Evolutionary conservation across 2,113 vertebrate species (phyloP), one percentile per base, ranked within the genome.

Genomic region (Agapornis roseicollis): DNA sequence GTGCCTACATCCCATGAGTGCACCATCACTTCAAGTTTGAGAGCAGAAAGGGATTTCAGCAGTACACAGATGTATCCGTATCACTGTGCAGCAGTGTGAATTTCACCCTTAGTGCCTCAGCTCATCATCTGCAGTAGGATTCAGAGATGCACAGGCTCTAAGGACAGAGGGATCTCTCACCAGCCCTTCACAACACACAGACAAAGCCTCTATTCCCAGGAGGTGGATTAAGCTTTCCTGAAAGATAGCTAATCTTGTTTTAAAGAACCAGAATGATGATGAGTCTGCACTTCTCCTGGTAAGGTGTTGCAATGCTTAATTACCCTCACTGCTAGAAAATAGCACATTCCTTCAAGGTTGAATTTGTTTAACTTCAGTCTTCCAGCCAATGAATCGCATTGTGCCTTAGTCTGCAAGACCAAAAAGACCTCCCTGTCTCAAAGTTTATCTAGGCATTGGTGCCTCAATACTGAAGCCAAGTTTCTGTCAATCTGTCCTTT

Each of bases 231-330:
- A 87, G n/a, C 23, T 9, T 71, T 80, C 92, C 22, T 58, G 69
- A 91, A 90, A 93, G 39, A 72, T 49, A 93, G 18, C 23, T 92
- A 56, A 89, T 65, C 73, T 92, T 71, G 20, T 84, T 92, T 86
- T 79, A 91, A 87, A 64, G 73, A 93, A 77, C 15, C 28, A 86
- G 42, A 88, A 88, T 24, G 37, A 64, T 33, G 55, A 66, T 46
- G 55, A 85, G 60, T 58, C 76, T 84, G 37, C 49, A 90, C 16
- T 24, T 79, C 52, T 85, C 69, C 80, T 68, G 23, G 70, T 60
- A 93, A 93, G 61, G 42, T 91, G 73, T 44, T 85, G 56, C 14
- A 50, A 81, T 8, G 4, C 22, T 91, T 91, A 89, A 84, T 87
- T 91, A 91, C 39, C 29, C 42, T 79, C 73, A 25, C 35, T 69